Evolutionary conservation across 1,140 invertebrate species (phyloP), one percentile per base, ranked within the genome.

Genomic region (Drosophila tristis): DNA sequence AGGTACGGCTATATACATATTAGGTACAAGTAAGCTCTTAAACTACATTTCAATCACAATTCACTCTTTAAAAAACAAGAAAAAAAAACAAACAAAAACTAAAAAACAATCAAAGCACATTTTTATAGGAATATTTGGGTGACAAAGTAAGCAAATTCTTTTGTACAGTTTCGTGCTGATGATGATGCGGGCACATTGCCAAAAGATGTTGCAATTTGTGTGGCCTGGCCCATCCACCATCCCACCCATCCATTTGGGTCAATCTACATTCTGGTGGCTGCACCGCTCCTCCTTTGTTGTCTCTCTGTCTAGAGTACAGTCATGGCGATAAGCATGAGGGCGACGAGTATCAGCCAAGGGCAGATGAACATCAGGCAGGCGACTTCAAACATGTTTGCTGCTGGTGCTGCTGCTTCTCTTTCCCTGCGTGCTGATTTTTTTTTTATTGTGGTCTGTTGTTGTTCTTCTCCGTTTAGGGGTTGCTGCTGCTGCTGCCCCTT

Each of bases 351-450:
- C 59, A 91, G 70, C 90, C 90, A 90, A 77, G 90, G 90, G 74
- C 78, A 90, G 67, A 91, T 91, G 76, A 91, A 91, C 87, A 91
- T 90, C 53, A 91, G 63, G 54, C 90, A 91, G 59, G 85, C 84
- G 25, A 91, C 90, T 75, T 91, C 90, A 60, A 87, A 77, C 90
- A 91, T 91, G 35, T 62, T 82, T 77, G 72, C 23, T 45, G 15
- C 35, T 71, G 63, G 50, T 60, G 44, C 53, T 62, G 44, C 53
- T 62, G 23, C 50, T 56, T 29, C 26, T 5, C 13, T 26, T 15
- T 16, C 25, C 25, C 57, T 9, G 3, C 20, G 0, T 71, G 67
- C 49, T 70, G 64, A 35, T 47, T 61, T 7, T 16, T 16, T 16
- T 16, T 16, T 16, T 16, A 1, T 16, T 16, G 16, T 16, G 16